Evolutionary conservation across 2,797 vertebrate species (phyloP).

Genomic region (Prunella strophiata): DNA sequence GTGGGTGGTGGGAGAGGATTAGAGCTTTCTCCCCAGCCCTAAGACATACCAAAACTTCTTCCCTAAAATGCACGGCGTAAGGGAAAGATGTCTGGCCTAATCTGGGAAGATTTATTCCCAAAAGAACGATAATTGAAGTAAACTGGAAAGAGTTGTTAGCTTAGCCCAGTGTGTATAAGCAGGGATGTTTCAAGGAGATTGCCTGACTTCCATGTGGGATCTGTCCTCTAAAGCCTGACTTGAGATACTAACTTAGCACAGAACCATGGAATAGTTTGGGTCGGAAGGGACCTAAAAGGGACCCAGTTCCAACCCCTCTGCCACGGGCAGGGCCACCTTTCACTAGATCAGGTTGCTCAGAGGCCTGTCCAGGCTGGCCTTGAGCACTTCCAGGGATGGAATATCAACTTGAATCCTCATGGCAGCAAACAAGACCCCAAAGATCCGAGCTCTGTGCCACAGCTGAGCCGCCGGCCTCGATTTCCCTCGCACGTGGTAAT

Average conservation of each 20-base stretch:
- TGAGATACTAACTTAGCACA: background rate
- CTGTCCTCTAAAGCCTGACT: background rate
- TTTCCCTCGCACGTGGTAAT: background rate
- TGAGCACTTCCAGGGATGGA: background rate
- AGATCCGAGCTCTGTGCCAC: background rate
- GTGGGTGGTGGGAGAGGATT: slow-evolving; percentile 61
- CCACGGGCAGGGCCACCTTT: background rate
- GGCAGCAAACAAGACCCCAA: background rate
- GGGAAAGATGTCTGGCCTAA: background rate
- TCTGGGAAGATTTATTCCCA: slow-evolving; percentile 28
- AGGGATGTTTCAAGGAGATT: background rate
- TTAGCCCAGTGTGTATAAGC: background rate
- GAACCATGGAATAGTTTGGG: background rate
- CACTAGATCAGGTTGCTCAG: background rate
- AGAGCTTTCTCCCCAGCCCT: slow-evolving; percentile 38
- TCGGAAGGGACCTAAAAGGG: background rate
- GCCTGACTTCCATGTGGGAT: background rate
- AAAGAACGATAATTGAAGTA: background rate
- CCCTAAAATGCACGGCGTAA: background rate
- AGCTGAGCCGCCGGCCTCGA: background rate
- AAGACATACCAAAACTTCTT: slow-evolving; percentile 38
- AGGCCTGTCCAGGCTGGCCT: background rate
- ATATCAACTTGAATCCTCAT: background rate
- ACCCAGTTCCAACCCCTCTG: background rate
- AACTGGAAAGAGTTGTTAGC: background rate